Evolutionary conservation across 1,140 invertebrate genomes (phyloP).

Genomic region (Sycophaga agraensis): DNA sequence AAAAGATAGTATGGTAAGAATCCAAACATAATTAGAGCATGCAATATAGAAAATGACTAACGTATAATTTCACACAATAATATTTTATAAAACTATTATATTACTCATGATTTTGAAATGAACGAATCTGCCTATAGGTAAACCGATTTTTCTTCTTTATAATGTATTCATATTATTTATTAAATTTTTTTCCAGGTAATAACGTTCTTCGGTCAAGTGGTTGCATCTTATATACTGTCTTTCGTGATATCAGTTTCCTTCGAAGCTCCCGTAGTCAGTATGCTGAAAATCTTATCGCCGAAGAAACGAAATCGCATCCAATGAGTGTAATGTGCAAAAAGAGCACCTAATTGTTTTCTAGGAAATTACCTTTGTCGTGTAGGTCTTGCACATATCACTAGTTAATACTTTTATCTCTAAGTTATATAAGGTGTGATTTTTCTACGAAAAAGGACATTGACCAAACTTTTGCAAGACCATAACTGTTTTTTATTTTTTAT

Average conservation of each 20-base stretch:
- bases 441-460: conserved; percentile 10
- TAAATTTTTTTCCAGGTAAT: conserved; percentile 66
- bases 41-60: background rate
- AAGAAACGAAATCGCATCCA: conserved; percentile 61
- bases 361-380: too few species aligned
- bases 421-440: conserved; percentile 1
- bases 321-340: conserved; percentile 28
- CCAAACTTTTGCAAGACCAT: conserved; percentile 2
- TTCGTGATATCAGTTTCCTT: conserved; percentile 78
- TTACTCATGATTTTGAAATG: too few species aligned
- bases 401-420: background rate
- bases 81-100: too few species aligned
- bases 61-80: background rate
- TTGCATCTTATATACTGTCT: conserved; percentile 74
- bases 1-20: conserved; percentile 71
- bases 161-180: too few species aligned
- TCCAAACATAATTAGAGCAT: conserved; percentile 7
- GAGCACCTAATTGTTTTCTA: background rate
- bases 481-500: conserved; percentile 29
- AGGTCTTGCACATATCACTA: background rate
- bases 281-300: conserved; percentile 78
- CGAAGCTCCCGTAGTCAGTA: conserved; percentile 80
- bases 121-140: too few species aligned
- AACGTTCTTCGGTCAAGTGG: conserved; percentile 74
- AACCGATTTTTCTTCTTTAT: too few species aligned